Evolutionary conservation across 2,113 vertebrate species (phyloP), one percentile per base, ranked within the genome.

Genomic region (Promerops cafer): DNA sequence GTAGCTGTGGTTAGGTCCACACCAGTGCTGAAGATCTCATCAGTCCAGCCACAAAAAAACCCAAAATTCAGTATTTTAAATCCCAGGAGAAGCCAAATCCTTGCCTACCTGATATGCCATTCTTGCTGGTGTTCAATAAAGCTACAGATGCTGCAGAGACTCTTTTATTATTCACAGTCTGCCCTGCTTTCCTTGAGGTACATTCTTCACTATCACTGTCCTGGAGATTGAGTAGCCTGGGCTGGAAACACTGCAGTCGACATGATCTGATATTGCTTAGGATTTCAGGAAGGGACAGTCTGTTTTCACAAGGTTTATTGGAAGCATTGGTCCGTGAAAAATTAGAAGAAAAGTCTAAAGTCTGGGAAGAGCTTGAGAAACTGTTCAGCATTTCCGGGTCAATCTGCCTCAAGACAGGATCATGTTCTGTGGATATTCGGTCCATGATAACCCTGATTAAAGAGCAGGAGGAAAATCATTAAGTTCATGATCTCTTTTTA

Each of bases 261-360:
- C 99, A 98, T 92, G 98, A 98, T 98, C 98, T 98, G 97, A 99
- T 99, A 98, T 99, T 99, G 97, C 98, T 98, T 97, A 99, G 95
- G 95, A 99, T 98, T 96, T 99, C 98, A 93, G 98, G 96, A 93
- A 99, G 98, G 82, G 98, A 99, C 90, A 98, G 98, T 98, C 98
- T 98, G 96, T 98, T 98, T 98, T 97, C 98, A 98, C 97, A 98
- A 98, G 22, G 97, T 98, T 98, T 98, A 98, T 54, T 98, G 98
- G 98, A 98, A 98, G 98, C 98, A 98, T 98, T 98, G 98, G 98
- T 97, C 98, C 98, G 97, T 97, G 97, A 97, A 93, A 98, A 97
- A 96, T 98, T 97, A 96, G 98, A 98, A 97, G 98, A 97, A 96
- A 97, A 95, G 98, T 98, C 97, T 97, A 98, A 95, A 96, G 96